Conservation (phyloP, 2,797 vertebrate genomes). For the Chloroceryle inda region DNA sequence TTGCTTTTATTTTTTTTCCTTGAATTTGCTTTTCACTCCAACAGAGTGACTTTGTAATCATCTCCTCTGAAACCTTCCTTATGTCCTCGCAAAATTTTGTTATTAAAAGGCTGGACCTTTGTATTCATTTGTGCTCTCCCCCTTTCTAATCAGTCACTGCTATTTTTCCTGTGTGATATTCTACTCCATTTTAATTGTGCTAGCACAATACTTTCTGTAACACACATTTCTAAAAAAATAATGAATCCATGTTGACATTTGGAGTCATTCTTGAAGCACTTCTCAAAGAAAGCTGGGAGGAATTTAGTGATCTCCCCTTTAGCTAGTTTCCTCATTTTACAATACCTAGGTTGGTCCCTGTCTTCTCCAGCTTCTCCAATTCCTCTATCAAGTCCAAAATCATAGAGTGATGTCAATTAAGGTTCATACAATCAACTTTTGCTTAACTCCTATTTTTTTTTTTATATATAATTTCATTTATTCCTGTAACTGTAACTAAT, state of each 20-base stretch:
- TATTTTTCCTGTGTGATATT: neutral
- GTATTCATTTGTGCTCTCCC: neutral
- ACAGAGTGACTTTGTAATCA: neutral
- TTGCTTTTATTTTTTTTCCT: neutral
- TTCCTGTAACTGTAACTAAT: neutral
- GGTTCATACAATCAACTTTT: too few species aligned
- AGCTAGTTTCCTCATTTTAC: neutral
- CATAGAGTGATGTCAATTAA: too few species aligned
- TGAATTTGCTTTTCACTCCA: neutral
- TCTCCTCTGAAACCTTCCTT: neutral
- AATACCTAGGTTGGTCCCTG: neutral
- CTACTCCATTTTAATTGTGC: neutral
- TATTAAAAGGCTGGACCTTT: neutral
- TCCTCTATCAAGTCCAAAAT: neutral
- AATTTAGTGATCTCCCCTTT: neutral
- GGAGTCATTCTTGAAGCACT: neutral
- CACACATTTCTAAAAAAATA: neutral
- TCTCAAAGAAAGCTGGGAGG: too few species aligned
- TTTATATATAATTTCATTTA: neutral
- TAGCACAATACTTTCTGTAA: neutral
- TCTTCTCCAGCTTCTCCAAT: neutral
- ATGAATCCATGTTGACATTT: neutral
- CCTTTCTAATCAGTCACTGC: neutral
- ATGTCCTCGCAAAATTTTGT: neutral
- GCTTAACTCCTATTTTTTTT: neutral